phyloP scores from a whole-genome alignment of 35 echinoderm and acorn worm genomes.

The Ophiothrix spiculata region DNA sequence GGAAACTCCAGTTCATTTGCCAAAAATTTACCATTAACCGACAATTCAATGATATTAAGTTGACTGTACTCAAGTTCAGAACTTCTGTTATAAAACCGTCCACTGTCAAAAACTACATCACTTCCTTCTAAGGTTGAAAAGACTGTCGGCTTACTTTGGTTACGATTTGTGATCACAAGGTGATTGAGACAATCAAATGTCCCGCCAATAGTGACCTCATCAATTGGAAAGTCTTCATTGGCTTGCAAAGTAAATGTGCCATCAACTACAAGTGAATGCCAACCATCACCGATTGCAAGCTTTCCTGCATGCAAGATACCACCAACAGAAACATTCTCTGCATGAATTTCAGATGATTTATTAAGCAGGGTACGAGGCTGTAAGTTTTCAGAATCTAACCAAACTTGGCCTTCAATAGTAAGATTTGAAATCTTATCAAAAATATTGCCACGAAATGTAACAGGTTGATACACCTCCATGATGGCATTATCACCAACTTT shows the following conservation, averaged over 20 bases:
- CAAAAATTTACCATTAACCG: conserved; percentile 24
- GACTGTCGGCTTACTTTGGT: background rate
- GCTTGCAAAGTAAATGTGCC: conserved; percentile 45
- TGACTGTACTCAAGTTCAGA: conserved; percentile 18
- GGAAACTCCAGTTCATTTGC: conserved; percentile 32
- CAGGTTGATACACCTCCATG: conserved; percentile 31
- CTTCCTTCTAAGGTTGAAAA: conserved; percentile 23
- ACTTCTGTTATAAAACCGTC: conserved; percentile 10
- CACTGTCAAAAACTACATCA: conserved; percentile 30
- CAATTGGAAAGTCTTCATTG: conserved; percentile 8
- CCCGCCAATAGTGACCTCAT: conserved; percentile 30
- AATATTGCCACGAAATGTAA: background rate
- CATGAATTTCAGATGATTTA: conserved; percentile 23
- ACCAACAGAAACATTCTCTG: conserved; percentile 24
- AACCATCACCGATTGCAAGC: conserved; percentile 27
- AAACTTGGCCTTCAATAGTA: conserved; percentile 14
- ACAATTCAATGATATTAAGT: conserved; percentile 7
- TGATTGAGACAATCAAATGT: conserved; percentile 39
- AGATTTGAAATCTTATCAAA: conserved; percentile 9
- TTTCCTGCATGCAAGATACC: conserved; percentile 23
- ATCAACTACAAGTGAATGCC: conserved; percentile 5
- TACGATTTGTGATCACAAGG: conserved; percentile 9
- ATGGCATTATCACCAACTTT: conserved; percentile 2
- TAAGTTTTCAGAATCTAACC: background rate
- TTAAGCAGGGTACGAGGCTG: background rate